A percentile compares a stretch with the other conserved stretches of the same genome.
Conservation (phyloP, 2,888 invertebrate genomes). For the Omphaloscelis lunosa region DNA sequence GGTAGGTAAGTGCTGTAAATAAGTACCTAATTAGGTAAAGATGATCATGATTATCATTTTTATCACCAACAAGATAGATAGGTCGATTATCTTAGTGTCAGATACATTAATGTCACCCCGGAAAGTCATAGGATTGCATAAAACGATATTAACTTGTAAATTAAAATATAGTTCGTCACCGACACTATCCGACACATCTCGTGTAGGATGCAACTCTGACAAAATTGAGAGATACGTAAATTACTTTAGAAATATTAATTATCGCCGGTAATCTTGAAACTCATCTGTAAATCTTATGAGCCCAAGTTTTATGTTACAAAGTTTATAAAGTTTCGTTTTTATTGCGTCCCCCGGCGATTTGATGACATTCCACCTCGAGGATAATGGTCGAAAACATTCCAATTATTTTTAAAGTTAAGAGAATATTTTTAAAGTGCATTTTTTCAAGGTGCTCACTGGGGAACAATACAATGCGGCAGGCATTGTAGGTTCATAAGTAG, state of each 20-base stretch:
- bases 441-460: not conserved
- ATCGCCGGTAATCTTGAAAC: slow-evolving; percentile 60
- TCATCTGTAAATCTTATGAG: slow-evolving; percentile 58
- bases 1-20: not conserved
- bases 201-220: slow-evolving; percentile 46
- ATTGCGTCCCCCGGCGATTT: slow-evolving; percentile 56
- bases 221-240: slow-evolving; percentile 64
- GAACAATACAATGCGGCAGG: slow-evolving; percentile 32
- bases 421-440: slow-evolving; percentile 24
- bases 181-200: slow-evolving; percentile 47
- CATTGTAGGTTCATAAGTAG: too few relatives aligned
- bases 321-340: slow-evolving; percentile 62
- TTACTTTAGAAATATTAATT: slow-evolving; percentile 67
- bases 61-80: not conserved
- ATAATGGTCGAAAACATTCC: slow-evolving; percentile 60
- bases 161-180: slow-evolving; percentile 34
- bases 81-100: not conserved
- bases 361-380: slow-evolving; percentile 59
- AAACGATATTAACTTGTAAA: slow-evolving; percentile 39
- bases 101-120: not conserved
- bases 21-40: not conserved
- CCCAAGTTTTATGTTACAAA: slow-evolving; percentile 63
- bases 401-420: slow-evolving; percentile 48
- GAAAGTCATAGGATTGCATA: not conserved
- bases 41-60: not conserved